Evolutionary conservation across 2,113 vertebrate genomes (phyloP).

Genomic region (Aphyosemion australe): DNA sequence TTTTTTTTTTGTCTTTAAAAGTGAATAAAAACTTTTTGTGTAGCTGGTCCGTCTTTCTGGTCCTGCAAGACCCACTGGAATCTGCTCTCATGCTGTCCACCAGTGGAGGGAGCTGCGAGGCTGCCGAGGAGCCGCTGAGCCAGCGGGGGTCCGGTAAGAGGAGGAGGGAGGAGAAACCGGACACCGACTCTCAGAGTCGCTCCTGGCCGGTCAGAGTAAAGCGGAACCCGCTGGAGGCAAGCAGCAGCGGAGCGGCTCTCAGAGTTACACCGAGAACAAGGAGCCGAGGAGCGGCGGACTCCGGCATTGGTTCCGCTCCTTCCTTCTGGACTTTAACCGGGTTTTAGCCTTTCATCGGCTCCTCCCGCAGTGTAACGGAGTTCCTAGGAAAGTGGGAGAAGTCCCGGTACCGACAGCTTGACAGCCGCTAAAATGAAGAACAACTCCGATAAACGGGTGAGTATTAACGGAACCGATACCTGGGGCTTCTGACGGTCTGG

Average conservation of each 20-base stretch:
- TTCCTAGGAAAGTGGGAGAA: slow-evolving; percentile 25
- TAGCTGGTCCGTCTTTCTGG: no score
- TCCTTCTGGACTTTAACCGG: background rate
- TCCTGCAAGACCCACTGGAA: no score
- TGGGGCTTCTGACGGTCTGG: background rate
- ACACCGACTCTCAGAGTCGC: slow-evolving; percentile 50
- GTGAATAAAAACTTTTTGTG: no score
- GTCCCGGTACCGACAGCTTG: slow-evolving; percentile 14
- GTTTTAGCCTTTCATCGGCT: background rate
- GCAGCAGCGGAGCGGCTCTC: slow-evolving; percentile 15
- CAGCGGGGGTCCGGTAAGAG: slow-evolving; percentile 48
- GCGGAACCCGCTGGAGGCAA: slow-evolving; percentile 20
- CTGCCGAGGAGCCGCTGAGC: slow-evolving; percentile 63
- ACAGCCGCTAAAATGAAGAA: slow-evolving; percentile 53
- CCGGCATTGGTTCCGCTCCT: slow-evolving; percentile 23
- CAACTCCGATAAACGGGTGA: slow-evolving; percentile 61
- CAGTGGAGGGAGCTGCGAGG: slow-evolving; percentile 39
- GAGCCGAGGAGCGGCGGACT: slow-evolving; percentile 6
- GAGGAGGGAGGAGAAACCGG: slow-evolving; percentile 65
- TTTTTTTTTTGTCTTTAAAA: no score
- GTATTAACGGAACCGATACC: slow-evolving; percentile 11
- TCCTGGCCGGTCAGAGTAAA: slow-evolving; percentile 46
- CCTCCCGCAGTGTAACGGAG: slow-evolving; percentile 28
- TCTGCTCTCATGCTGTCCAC: background rate
- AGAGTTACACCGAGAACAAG: background rate